Base-by-base conservation (phyloP, 2,888 invertebrate species). In the Mesopsocus fuscifrons region DNA sequence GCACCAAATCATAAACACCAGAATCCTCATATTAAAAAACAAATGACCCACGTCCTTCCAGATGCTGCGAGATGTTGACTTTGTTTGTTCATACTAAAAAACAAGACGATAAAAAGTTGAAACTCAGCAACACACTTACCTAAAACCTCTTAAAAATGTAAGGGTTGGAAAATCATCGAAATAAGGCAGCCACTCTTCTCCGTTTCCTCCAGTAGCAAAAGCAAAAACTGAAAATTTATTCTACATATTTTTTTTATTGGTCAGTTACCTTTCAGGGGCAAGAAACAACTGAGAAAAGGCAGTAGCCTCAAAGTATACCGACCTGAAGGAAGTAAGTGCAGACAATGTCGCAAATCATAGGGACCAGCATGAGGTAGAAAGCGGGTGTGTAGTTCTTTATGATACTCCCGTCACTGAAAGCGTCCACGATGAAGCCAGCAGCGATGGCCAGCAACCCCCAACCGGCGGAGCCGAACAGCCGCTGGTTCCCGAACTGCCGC, bases 381-480 rank as follows among this genome's bases (percentile, higher is more conserved):
- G 84, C 77, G n/a, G 77, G 66, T 0, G 74, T 70, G 53, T 85
- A 88, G 58, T 88, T 71, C 58, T 84, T 84, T 41, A 67, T 62
- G 0, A 64, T 56, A 40, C 63, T 57, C 3, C 73, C 74, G 26
- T 26, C 26, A 44, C 83, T 84, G 51, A 77, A 69, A 18, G 66
- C 53, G 55, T 88, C 88, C 13, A 87, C 79, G 2, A 88, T 62
- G n/a, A 74, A 64, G 1, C 88, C 89, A 2, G 82, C 69, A 13
- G 82, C 55, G 20, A 84, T 65, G 1, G 82, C 77, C 52, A 84
- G 72, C 41, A 78, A 59, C 15, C 88, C 89, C 75, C 82, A 87
- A 0, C 88, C 91, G 2, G 91, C 65, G 0, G 89, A 80, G 0
- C 92, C 89, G 75, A 81, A 92, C 46, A 88, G 64, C 34, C 88